These are phyloP conservation scores for Helicorthomorpha holstii DNA, from an alignment of 1,140 invertebrate species.

Conservation along the genomic window DNA sequence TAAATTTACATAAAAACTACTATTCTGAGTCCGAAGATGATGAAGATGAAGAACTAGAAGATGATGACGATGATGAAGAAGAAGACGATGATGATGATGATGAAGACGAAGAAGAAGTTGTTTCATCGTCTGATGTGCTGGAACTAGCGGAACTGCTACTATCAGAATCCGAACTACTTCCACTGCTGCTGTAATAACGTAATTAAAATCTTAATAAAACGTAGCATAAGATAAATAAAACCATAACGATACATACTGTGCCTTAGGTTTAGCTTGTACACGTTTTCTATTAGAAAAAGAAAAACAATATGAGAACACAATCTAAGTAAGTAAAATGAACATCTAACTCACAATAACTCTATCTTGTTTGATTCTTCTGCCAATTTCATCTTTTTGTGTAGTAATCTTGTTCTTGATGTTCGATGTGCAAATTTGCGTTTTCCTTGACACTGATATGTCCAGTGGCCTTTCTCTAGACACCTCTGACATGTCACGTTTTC, in stretches of 20 bases:
- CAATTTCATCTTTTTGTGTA: conserved; percentile 47
- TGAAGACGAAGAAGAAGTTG: not conserved
- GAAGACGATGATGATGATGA: conserved; percentile 3
- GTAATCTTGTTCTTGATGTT: conserved; percentile 54
- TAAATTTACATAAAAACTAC: too few species aligned
- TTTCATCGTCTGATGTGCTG: not conserved
- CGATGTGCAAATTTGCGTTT: conserved; percentile 72
- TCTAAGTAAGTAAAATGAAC: not conserved
- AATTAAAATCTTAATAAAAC: not conserved
- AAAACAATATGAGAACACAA: not conserved
- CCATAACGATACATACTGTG: too few species aligned
- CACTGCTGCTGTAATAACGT: not conserved
- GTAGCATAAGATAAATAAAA: not conserved
- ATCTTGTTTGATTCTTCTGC: conserved; percentile 30
- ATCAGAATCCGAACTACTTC: not conserved
- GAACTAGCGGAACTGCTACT: conserved; percentile 1
- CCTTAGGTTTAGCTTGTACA: too few species aligned
- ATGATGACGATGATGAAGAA: conserved; percentile 3
- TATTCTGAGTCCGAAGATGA: too few species aligned
- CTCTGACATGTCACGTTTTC: conserved; percentile 64
- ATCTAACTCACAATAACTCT: conserved; percentile 23
- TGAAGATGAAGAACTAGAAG: not conserved
- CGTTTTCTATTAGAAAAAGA: too few species aligned
- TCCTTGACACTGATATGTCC: conserved; percentile 82
- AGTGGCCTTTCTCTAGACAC: conserved; percentile 75